Conservation (phyloP, 1,140 invertebrate genomes). For the Stegodyphus dumicola region DNA sequence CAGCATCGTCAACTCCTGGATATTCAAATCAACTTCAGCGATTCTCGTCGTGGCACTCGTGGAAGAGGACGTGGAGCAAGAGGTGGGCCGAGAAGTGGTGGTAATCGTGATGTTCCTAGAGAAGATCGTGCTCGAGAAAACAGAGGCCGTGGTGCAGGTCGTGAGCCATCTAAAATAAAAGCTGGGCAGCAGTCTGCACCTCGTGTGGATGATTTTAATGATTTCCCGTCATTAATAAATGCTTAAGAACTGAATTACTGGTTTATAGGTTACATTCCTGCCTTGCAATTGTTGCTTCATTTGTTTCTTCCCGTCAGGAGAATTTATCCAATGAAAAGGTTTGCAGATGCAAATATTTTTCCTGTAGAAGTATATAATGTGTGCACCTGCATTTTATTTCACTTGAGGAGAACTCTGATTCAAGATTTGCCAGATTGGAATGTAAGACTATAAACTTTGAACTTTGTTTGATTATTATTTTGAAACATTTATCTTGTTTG, state of each 20-base stretch:
- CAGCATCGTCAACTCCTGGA: slow-evolving; percentile 87
- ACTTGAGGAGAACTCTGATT: too few species aligned
- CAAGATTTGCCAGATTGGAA: neutral
- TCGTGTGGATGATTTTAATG: slow-evolving; percentile 93
- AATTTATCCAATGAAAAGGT: too few species aligned
- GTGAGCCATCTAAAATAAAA: slow-evolving; percentile 12
- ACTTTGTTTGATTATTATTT: neutral
- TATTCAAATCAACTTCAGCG: slow-evolving; percentile 90
- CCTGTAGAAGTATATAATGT: neutral
- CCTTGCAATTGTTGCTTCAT: slow-evolving; percentile 12
- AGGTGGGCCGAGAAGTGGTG: slow-evolving; percentile 63
- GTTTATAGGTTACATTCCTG: slow-evolving; percentile 50
- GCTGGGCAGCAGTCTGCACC: slow-evolving; percentile 77
- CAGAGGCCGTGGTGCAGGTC: slow-evolving; percentile 56
- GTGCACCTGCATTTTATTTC: too few species aligned
- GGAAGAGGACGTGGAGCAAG: slow-evolving; percentile 62
- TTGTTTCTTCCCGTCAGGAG: neutral
- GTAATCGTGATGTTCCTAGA: slow-evolving; percentile 37
- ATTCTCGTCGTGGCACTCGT: slow-evolving; percentile 77
- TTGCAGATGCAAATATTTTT: neutral
- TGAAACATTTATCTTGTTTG: neutral
- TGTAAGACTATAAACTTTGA: neutral
- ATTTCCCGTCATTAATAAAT: slow-evolving; percentile 87
- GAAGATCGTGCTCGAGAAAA: slow-evolving; percentile 58
- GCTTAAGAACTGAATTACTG: slow-evolving; percentile 42